phyloP scores from a whole-genome alignment of 1,140 invertebrate genomes.

The Eufriesea mexicana region DNA sequence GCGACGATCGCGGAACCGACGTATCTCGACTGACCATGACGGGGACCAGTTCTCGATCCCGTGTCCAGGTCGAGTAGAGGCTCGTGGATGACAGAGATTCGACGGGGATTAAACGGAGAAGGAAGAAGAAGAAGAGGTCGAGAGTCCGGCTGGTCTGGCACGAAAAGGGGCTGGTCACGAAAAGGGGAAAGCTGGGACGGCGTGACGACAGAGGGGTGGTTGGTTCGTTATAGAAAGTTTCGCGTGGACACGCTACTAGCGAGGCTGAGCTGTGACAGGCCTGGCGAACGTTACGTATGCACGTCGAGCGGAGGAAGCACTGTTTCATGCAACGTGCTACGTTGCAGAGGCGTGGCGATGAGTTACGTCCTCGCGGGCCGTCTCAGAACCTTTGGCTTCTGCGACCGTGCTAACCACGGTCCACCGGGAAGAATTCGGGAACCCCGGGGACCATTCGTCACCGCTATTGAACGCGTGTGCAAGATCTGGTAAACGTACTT shows the following conservation, averaged over 20 bases:
- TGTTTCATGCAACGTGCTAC: conserved; percentile 53
- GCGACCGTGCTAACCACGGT: conserved; percentile 43
- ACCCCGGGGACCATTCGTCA: conserved; percentile 44
- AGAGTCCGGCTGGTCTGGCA: neutral
- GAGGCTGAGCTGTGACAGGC: conserved; percentile 21
- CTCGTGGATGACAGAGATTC: too few species aligned
- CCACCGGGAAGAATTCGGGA: conserved; percentile 51
- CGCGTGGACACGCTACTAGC: conserved; percentile 41
- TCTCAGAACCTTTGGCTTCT: conserved; percentile 31
- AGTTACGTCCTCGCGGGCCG: conserved; percentile 46
- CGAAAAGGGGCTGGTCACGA: conserved; percentile 28
- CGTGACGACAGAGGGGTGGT: neutral
- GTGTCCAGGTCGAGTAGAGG: too few species aligned
- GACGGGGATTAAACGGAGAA: conserved; percentile 6
- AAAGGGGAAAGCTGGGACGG: too few species aligned
- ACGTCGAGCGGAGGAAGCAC: conserved; percentile 41
- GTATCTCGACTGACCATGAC: too few species aligned
- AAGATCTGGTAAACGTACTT: conserved; percentile 34
- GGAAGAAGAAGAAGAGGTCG: conserved; percentile 6
- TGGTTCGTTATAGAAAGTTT: conserved; percentile 47
- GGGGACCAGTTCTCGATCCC: too few species aligned
- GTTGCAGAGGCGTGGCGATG: conserved; percentile 55
- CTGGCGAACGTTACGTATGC: conserved; percentile 46
- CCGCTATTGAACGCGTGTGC: conserved; percentile 33
- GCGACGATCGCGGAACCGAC: too few species aligned